A percentile compares a stretch with the other conserved stretches of the same genome.
Evolutionary conservation across 2,797 vertebrate species (phyloP).

Genomic region (Taeniopygia guttata): DNA sequence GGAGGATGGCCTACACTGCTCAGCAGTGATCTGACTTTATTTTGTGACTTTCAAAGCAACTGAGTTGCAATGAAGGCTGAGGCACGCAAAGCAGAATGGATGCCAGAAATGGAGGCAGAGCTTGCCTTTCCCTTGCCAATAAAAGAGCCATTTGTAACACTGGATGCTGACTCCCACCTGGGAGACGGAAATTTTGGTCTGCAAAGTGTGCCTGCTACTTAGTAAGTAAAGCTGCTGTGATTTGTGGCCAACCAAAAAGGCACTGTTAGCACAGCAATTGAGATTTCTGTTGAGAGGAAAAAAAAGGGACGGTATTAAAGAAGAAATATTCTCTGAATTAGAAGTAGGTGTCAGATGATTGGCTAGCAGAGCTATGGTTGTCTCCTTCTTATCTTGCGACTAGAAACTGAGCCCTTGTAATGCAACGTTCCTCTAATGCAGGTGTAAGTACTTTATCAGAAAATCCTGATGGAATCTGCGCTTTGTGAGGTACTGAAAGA

Average conservation of each 20-base stretch:
- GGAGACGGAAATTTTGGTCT: not conserved
- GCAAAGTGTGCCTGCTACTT: accelerated
- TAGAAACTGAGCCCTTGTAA: not conserved
- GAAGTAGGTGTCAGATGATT: not conserved
- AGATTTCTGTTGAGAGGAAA: not conserved
- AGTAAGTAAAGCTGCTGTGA: not conserved
- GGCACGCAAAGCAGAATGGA: accelerated
- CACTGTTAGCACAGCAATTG: not conserved
- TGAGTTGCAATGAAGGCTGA: not conserved
- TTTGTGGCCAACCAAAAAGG: not conserved
- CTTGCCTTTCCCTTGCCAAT: not conserved
- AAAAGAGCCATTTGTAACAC: not conserved
- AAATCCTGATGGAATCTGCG: not conserved
- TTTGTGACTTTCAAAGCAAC: not conserved
- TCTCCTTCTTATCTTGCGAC: not conserved
- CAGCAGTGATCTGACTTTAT: not conserved
- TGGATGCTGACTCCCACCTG: not conserved
- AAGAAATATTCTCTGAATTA: not conserved
- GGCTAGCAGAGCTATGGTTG: not conserved
- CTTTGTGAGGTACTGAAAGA: not conserved
- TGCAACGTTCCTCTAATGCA: not conserved
- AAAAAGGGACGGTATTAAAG: not conserved
- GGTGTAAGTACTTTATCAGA: not conserved
- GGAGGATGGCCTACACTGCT: not conserved
- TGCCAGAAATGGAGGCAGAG: not conserved